These are phyloP conservation scores for Chaetodon auriga DNA, from an alignment of 2,113 vertebrate genomes.

Conservation along the genomic window DNA sequence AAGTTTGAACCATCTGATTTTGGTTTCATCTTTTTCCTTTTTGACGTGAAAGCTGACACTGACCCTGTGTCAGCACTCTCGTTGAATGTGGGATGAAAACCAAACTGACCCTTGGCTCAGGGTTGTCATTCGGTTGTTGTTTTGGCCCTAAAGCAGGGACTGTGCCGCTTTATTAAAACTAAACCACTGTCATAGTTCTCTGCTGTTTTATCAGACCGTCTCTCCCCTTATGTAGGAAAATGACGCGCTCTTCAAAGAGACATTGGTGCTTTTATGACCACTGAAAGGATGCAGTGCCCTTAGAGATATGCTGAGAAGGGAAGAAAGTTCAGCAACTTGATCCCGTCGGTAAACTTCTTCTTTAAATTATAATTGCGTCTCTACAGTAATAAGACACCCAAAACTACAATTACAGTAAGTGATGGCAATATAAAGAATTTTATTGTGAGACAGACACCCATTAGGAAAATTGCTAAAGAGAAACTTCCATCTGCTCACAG, in stretches of 20 bases:
- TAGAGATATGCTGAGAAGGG: slow-evolving; percentile 24
- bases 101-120: neutral
- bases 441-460: slow-evolving; percentile 43
- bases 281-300: slow-evolving; percentile 10
- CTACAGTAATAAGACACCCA: slow-evolving; percentile 16
- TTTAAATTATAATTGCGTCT: slow-evolving; percentile 29
- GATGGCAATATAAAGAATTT: slow-evolving; percentile 33
- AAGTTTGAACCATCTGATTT: neutral
- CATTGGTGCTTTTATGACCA: slow-evolving; percentile 8
- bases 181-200: neutral
- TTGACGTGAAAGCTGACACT: neutral
- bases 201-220: neutral
- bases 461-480: slow-evolving; percentile 40
- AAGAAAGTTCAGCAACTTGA: slow-evolving; percentile 37
- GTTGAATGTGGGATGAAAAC: neutral
- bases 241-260: slow-evolving; percentile 17
- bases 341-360: slow-evolving; percentile 16
- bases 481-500: slow-evolving; percentile 14
- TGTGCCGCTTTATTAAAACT: neutral
- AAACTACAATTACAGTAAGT: slow-evolving; percentile 59
- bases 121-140: neutral
- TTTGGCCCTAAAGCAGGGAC: neutral
- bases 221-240: neutral
- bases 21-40: neutral
- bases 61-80: neutral